Evolutionary conservation across 2,888 invertebrate genomes (phyloP).

Genomic region (Mycogona germanica): DNA sequence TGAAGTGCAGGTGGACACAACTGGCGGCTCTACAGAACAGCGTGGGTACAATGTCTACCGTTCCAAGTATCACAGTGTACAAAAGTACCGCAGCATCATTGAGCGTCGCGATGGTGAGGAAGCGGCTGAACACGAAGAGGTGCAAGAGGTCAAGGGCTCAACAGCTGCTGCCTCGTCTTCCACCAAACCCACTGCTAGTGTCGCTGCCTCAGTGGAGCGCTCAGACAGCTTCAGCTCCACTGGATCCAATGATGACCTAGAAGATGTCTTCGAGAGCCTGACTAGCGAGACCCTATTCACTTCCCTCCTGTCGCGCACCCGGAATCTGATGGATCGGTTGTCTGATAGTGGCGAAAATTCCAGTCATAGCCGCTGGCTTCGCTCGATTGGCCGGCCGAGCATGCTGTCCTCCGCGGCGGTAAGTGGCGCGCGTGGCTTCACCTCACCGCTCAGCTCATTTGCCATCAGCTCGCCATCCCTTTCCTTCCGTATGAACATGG

Average conservation of each 20-base stretch:
- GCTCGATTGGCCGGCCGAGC: conserved; percentile 2
- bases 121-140: neutral
- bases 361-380: neutral
- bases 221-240: conserved; percentile 75
- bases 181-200: neutral
- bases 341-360: conserved; percentile 3
- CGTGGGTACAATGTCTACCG: conserved; percentile 21
- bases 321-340: conserved; percentile 10
- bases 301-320: conserved; percentile 50
- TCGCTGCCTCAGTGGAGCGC: conserved; percentile 39
- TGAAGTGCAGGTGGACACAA: neutral
- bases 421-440: neutral
- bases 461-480: neutral
- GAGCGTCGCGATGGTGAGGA: conserved; percentile 3
- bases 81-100: conserved; percentile 15
- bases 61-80: conserved; percentile 18
- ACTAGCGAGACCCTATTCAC: conserved; percentile 86
- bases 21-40: neutral
- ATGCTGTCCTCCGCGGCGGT: neutral
- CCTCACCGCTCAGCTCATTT: neutral
- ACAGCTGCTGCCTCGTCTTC: neutral
- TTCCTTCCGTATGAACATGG: conserved; percentile 2
- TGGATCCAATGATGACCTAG: conserved; percentile 59
- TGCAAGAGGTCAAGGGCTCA: neutral
- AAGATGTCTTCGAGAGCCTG: conserved; percentile 75